Base-by-base conservation (phyloP, 1,140 invertebrate species). In the Dinoponera quadriceps region DNA sequence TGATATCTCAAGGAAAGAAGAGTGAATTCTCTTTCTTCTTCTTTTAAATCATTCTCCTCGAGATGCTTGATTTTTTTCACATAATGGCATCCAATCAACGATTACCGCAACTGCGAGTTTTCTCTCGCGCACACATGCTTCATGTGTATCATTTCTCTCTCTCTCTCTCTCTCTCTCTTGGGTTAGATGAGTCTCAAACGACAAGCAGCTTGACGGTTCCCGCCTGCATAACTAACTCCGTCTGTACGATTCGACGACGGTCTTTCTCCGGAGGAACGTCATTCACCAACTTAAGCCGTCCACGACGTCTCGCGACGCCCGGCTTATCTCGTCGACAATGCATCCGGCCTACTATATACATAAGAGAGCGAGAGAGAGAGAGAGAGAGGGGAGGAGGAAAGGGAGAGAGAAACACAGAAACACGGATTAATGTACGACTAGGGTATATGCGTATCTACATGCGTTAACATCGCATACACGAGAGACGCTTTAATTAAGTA, bases 401-500 rank as follows among this genome's bases (percentile, higher is more conserved):
- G 7, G 33, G 33, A 33, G 7, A 33, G 7, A 7, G 38, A 44
- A 44, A 44, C 3, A 11, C 3, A 44, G 38, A 44, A 44, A 51
- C 33, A 51, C 33, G 62, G 62, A 86, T 87, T 83, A 83, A 87
- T 87, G 73, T 55, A 87, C 66, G 27, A 54, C 27, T 60, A 29
- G 44, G 16, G 55, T 38, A 38, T 44, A 33, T 44, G 33, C 69
- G 20, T 27, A 22, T 27, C 5, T 11, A 48, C 18, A 14, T 44
- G 54, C 7, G 27, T 18, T 38, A 20, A n/a, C 71, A 16, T 69
- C 29, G 18, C 18, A 51, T 22, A 68, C 16, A 51, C 11, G n/a
- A 16, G 11, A 3, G 22, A 13, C 14, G 49, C 18, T 69, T 84
- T 69, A 71, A 87, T 84, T 71, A 77, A 86, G 44, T n/a, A 13